Evolutionary conservation across 2,888 invertebrate genomes (phyloP).

Genomic region (Blastobasis adustella): DNA sequence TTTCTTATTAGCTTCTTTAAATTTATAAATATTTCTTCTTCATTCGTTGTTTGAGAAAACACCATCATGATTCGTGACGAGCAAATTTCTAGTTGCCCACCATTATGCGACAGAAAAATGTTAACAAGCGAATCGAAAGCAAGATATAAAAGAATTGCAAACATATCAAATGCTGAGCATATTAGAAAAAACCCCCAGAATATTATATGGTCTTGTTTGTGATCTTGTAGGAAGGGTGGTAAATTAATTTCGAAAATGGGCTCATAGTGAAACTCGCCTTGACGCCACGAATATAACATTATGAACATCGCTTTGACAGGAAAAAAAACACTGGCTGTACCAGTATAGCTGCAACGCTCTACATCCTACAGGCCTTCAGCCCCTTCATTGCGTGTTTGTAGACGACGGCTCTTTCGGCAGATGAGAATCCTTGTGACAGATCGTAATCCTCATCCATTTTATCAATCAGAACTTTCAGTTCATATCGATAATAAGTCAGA

Average conservation of each 20-base stretch:
- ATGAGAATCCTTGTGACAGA: conserved; percentile 19
- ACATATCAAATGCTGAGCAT: conserved; percentile 27
- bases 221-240: conserved; percentile 28
- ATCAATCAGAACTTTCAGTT: conserved; percentile 28
- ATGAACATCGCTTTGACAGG: conserved; percentile 34
- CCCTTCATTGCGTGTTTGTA: conserved; percentile 29
- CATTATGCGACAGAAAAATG: conserved; percentile 46
- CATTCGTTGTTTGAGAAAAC: conserved; percentile 21
- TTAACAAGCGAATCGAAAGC: conserved; percentile 56
- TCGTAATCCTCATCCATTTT: conserved; percentile 38
- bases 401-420: conserved; percentile 32
- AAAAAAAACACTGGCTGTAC: conserved; percentile 32
- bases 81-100: conserved; percentile 47
- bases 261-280: conserved; percentile 28
- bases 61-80: conserved; percentile 31
- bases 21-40: conserved; percentile 24
- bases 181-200: conserved; percentile 24
- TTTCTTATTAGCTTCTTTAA: conserved; percentile 36
- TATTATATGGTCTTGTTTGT: conserved; percentile 23
- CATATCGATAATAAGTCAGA: conserved; percentile 26
- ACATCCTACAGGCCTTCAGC: conserved; percentile 31
- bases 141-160: conserved; percentile 32
- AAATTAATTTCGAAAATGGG: conserved; percentile 42
- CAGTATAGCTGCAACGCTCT: conserved; percentile 27
- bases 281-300: conserved; percentile 32